Percentiles rank a stretch among this genome's conserved stretches.
These are phyloP conservation scores for Lycaon pictus DNA, from an alignment of 2,113 vertebrate genomes.

Conservation along the genomic window DNA sequence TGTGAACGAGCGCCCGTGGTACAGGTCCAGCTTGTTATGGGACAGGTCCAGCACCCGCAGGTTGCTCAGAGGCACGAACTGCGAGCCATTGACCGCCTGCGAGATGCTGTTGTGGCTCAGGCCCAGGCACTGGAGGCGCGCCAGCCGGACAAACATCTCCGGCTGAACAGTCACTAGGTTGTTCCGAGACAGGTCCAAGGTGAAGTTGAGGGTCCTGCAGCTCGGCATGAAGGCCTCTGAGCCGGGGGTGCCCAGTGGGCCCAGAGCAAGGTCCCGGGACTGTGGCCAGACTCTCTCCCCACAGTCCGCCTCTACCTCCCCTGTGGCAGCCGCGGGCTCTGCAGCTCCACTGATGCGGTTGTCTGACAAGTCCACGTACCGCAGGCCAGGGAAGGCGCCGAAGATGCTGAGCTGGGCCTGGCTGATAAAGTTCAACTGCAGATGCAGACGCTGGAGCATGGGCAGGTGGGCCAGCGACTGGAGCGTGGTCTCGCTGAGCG, in stretches of 20 bases:
- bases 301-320: fast-evolving
- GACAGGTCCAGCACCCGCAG: conserved; percentile 78
- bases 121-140: conserved; percentile 73
- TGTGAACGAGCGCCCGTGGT: conserved; percentile 61
- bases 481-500: conserved; percentile 14
- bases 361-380: conserved; percentile 70
- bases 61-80: conserved; percentile 69
- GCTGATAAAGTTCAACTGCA: conserved; percentile 81
- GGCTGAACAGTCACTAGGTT: conserved; percentile 70
- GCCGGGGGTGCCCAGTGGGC: fast-evolving
- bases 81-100: conserved; percentile 70
- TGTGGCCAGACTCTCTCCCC: fast-evolving
- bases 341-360: conserved; percentile 68
- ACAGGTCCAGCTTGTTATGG: conserved; percentile 84
- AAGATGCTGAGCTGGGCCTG: conserved; percentile 76
- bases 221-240: neutral
- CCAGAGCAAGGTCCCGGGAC: neutral
- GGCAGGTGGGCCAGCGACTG: neutral
- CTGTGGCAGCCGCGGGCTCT: fast-evolving
- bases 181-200: conserved; percentile 79
- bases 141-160: conserved; percentile 67
- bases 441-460: neutral
- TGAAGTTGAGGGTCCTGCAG: conserved; percentile 52
- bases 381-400: neutral
- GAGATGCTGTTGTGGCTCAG: conserved; percentile 78